A percentile compares a stretch with the other conserved stretches of the same genome.
These are phyloP conservation scores for Pogonocichla stellata DNA, from an alignment of 2,113 vertebrate genomes.

Conservation along the genomic window DNA sequence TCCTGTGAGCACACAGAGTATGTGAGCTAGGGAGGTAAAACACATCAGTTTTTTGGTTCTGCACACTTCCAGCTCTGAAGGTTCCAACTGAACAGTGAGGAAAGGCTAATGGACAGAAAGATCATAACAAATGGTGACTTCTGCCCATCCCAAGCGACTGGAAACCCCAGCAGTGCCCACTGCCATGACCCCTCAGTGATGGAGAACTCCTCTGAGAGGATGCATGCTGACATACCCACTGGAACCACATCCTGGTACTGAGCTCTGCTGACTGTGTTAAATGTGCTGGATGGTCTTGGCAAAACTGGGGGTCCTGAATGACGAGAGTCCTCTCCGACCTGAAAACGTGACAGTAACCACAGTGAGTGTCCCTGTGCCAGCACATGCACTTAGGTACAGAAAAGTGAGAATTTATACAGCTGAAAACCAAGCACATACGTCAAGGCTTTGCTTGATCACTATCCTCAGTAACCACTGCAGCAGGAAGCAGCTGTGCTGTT, in stretches of 20 bases:
- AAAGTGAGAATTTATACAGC: background rate
- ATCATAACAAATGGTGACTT: background rate
- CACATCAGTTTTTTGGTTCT: background rate
- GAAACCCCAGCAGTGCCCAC: background rate
- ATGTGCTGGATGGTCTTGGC: slow-evolving; percentile 92
- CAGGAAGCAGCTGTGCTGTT: background rate
- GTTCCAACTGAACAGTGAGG: background rate
- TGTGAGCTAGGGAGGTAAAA: background rate
- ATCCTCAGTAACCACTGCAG: background rate
- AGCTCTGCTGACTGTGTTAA: slow-evolving; percentile 89
- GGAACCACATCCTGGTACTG: slow-evolving; percentile 96
- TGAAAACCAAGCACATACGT: fast-evolving
- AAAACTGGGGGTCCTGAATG: slow-evolving; percentile 85
- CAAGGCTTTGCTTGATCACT: background rate
- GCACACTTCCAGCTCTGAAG: background rate
- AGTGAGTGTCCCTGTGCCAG: background rate
- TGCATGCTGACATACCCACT: slow-evolving; percentile 82
- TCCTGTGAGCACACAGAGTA: background rate
- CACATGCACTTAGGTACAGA: fast-evolving
- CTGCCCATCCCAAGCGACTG: background rate
- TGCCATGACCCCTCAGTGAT: background rate
- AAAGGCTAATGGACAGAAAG: background rate
- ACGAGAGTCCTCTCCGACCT: slow-evolving; percentile 95
- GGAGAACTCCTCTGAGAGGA: background rate
- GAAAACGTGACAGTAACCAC: slow-evolving; percentile 11